Conservation (phyloP, 2,888 invertebrate species). For the Stenodera caucasica region DNA sequence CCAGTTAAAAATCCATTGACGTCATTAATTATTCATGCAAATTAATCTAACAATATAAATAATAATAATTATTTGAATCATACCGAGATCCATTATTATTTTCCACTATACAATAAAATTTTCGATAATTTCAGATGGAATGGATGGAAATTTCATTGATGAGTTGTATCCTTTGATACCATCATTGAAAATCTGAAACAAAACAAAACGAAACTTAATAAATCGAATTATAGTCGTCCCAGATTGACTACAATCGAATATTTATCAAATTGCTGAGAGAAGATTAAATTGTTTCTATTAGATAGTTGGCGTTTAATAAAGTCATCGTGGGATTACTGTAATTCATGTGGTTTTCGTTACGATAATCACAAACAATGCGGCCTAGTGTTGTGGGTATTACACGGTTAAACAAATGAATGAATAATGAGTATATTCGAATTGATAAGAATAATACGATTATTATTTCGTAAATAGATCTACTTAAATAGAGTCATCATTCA, state of each 20-base stretch:
- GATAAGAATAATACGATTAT: conserved; percentile 10
- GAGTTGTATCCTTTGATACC: conserved; percentile 17
- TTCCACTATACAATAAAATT: conserved; percentile 7
- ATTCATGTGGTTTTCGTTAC: neutral
- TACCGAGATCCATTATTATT: conserved; percentile 52
- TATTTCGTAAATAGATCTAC: conserved; percentile 1
- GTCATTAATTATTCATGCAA: neutral
- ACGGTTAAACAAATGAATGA: conserved; percentile 8
- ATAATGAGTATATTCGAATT: conserved; percentile 8
- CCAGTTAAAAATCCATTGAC: too few relatives aligned
- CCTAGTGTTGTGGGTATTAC: conserved; percentile 7
- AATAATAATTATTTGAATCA: conserved; percentile 32
- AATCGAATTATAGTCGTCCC: too few relatives aligned
- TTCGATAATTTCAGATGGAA: too few relatives aligned
- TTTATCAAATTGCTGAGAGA: too few relatives aligned
- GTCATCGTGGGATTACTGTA: neutral
- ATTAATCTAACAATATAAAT: conserved; percentile 14
- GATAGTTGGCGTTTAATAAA: too few relatives aligned
- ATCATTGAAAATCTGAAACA: conserved; percentile 16
- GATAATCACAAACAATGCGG: conserved; percentile 7
- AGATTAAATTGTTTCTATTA: neutral
- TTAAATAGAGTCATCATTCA: conserved; percentile 20
- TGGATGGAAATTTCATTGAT: conserved; percentile 42
- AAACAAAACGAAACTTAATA: conserved; percentile 7
- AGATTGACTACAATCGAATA: too few relatives aligned